Conservation (phyloP, 1,140 invertebrate genomes). For the Leptopilina clavipes region DNA sequence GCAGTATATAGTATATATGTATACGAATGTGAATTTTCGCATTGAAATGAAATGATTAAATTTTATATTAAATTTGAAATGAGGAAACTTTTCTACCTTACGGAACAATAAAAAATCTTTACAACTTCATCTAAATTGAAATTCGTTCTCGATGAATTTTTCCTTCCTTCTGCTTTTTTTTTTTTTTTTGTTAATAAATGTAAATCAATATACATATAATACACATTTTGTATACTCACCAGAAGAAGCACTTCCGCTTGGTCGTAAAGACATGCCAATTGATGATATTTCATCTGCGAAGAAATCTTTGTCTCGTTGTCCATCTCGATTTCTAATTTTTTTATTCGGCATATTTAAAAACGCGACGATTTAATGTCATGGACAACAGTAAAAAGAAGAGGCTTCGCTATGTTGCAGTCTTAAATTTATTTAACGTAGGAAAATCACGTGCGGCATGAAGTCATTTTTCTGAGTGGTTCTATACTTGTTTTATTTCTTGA, state of each 20-base stretch:
- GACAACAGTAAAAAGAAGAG: constrained; percentile 2
- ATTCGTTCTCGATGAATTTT: neutral
- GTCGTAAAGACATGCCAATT: constrained; percentile 82
- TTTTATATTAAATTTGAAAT: too few species aligned
- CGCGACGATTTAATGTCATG: neutral
- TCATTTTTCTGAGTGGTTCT: neutral
- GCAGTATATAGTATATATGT: too few species aligned
- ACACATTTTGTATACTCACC: constrained; percentile 73
- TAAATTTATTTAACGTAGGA: neutral
- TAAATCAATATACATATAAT: constrained; percentile 1
- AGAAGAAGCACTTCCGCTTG: constrained; percentile 81
- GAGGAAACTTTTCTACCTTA: too few species aligned
- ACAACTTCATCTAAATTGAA: neutral
- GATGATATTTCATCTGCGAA: constrained; percentile 81
- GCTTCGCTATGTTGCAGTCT: neutral
- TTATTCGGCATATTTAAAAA: constrained; percentile 72
- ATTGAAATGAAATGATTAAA: too few species aligned
- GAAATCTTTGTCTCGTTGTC: constrained; percentile 68
- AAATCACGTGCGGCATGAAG: neutral
- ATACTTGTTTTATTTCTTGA: neutral
- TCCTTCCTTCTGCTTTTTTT: neutral
- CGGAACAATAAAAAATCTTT: too few species aligned
- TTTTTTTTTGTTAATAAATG: neutral
- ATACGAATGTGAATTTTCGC: too few species aligned
- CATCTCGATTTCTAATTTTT: constrained; percentile 66